phyloP scores from a whole-genome alignment of 2,113 vertebrate species.

The Callionymus lyra region DNA sequence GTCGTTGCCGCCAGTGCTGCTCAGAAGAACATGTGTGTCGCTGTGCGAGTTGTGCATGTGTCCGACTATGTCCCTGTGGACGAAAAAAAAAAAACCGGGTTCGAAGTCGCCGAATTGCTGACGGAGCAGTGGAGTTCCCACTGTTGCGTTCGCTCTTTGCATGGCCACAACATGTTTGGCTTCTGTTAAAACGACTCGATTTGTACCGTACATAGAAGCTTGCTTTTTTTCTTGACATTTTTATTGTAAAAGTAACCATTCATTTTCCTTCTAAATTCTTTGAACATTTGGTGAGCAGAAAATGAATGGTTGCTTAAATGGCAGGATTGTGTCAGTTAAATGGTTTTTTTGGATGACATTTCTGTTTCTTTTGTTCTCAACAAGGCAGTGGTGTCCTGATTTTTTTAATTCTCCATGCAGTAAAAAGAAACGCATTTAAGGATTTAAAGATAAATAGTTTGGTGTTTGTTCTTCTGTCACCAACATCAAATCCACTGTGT shows the following conservation, averaged over 20 bases:
- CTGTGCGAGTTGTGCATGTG: conserved; percentile 5
- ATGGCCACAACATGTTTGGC: conserved; percentile 56
- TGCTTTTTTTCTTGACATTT: conserved; percentile 7
- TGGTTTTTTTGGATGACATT: conserved; percentile 33
- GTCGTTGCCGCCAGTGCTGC: conserved; percentile 51
- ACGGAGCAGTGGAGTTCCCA: conserved; percentile 27
- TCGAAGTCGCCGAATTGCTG: conserved; percentile 26
- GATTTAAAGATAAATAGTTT: neutral
- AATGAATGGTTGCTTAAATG: conserved; percentile 53
- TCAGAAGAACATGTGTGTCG: conserved; percentile 30
- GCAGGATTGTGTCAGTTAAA: conserved; percentile 17
- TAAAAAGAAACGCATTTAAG: neutral
- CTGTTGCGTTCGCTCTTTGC: conserved; percentile 53
- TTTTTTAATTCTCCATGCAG: neutral
- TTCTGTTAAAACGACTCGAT: conserved; percentile 27
- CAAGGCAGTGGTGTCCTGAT: conserved; percentile 43
- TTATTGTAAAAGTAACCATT: conserved; percentile 52
- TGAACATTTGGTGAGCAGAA: conserved; percentile 14
- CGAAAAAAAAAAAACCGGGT: conserved; percentile 45
- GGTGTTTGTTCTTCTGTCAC: no score
- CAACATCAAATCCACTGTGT: conserved; percentile 45
- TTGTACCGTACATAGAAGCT: conserved; percentile 23
- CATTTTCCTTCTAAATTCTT: conserved; percentile 18
- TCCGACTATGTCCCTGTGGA: conserved; percentile 14
- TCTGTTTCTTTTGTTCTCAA: conserved; percentile 21